Evolutionary conservation across 2,888 invertebrate species (phyloP), one percentile per base, ranked within the genome.

Genomic region (Papilio demoleus): DNA sequence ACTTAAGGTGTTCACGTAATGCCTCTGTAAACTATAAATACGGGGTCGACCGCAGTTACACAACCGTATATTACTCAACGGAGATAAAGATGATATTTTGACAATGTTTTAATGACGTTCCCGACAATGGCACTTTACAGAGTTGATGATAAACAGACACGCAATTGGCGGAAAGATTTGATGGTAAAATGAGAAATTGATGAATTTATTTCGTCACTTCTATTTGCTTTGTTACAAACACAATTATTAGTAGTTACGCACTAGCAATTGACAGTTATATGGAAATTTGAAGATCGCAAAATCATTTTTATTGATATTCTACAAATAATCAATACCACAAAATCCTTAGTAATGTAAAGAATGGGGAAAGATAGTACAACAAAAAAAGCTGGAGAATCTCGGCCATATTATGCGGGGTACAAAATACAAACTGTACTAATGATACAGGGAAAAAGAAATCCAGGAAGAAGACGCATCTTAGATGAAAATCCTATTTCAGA

Each of bases 41-140:
- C 40, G n/a, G 40, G 40, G n/a, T 42, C 31, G 56, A 42, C 22
- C 27, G 47, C 38, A 12, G n/a, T 65, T 56, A 40, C 56, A 34
- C 11, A 58, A 34, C 19, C 40, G 45, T 45, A 22, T 42, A 62
- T 61, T 56, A 56, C 36, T 40, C 19, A 61, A 56, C 24, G 5
- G 24, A 38, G 31, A 42, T 60, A 60, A 61, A 50, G 59, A 67
- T 50, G 27, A 67, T 38, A 67, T 60, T 38, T 27, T 59, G 60
- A 67, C 67, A 53, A 66, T 34, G 22, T 27, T 61, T 34, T 67
- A 67, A 67, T 42, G 53, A 56, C 42, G 45, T 50, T 66, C 24
- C 50, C 50, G 27, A 50, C 50, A 24, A 14, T 24, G 1, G 50
- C 1, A 24, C 2, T 50, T 24, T 50, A 27, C 50, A 24, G 27